Base-by-base conservation (phyloP, 2,113 vertebrate species). In the Cepphus grylle region DNA sequence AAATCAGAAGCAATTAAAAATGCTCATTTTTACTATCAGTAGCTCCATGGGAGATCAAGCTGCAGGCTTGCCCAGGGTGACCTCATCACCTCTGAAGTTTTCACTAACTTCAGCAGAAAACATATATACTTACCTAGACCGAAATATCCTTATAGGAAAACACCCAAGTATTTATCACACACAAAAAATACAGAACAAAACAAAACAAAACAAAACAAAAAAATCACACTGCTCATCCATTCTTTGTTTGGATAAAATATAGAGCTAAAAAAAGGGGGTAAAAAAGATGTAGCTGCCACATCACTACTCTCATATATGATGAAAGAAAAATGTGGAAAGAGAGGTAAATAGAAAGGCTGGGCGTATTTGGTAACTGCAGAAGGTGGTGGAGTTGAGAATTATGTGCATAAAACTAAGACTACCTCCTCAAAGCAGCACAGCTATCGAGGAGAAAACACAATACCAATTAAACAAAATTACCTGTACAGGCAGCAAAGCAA, bases 1-100 rank as follows among this genome's bases (percentile, higher is more conserved):
- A 94, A 76, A 81, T 36, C 56, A 93, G 83, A 91, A 91, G 81
- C 70, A 96, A 97, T 95, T 91, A 94, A 89, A 95, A 95, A 85
- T 50, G 12, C 18, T 91, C 20, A 73, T 82, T 96, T 95, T 89
- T 89, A 80, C 67, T 94, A 79, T 91, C 94, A 94, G 77, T 72
- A 70, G 8, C 77, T 93, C 58, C 25, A 80, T 77, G 77, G 80
- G 80, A 96, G 30, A 86, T 83, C 43, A 61, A 71, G 52, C 40
- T 40, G 40, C 19, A 81, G 12, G 11, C 61, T 89, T 66, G 29
- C 17, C 36, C n/a, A 30, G 34, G 11, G 30, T 94, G 69, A 87
- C 69, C 79, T 90, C 63, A 59, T 71, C 55, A 93, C 20, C 56
- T 91, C 56, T 49, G 43, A 70, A 52, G 19, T 92, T 96, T 81